A percentile compares a stretch with the other conserved stretches of the same genome.
Evolutionary conservation across 2,888 invertebrate genomes (phyloP).

Genomic region (Bombylius discolor): DNA sequence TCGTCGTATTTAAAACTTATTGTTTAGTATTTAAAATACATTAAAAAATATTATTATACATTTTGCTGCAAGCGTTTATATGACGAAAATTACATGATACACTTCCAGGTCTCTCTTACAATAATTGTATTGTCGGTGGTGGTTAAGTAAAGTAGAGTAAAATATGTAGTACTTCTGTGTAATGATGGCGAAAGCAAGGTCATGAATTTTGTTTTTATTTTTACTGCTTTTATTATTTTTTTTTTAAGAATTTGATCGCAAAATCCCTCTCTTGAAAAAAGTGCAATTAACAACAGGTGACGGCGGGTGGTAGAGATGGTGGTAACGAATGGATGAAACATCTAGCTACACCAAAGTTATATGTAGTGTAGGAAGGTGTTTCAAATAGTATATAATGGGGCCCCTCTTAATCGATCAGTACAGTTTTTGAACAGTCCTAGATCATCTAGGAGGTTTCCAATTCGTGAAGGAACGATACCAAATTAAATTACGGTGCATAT

Average conservation of each 20-base stretch:
- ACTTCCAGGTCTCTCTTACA: conserved; percentile 7
- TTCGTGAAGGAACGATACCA: conserved; percentile 12
- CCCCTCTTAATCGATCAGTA: conserved; percentile 29
- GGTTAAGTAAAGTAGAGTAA: too few species aligned
- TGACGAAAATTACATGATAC: conserved; percentile 4
- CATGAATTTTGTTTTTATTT: conserved; percentile 10
- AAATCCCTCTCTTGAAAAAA: conserved; percentile 10
- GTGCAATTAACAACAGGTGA: not conserved
- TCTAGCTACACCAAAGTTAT: too few species aligned
- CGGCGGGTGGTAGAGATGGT: not conserved
- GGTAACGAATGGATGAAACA: not conserved
- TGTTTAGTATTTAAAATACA: too few species aligned
- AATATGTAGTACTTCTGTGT: not conserved
- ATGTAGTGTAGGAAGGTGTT: conserved; percentile 8
- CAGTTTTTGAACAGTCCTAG: conserved; percentile 41
- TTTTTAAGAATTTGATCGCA: conserved; percentile 13
- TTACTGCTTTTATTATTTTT: not conserved
- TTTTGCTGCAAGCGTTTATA: not conserved
- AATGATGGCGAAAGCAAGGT: conserved; percentile 17
- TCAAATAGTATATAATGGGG: conserved; percentile 31
- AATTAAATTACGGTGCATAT: not conserved
- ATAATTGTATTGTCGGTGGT: not conserved
- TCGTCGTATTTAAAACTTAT: not conserved
- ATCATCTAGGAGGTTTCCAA: conserved; percentile 38
- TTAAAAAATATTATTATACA: not conserved